A percentile compares a stretch with the other conserved stretches of the same genome.
Evolutionary conservation across 2,113 vertebrate genomes (phyloP).

Genomic region (Ivindomyrus marchei): DNA sequence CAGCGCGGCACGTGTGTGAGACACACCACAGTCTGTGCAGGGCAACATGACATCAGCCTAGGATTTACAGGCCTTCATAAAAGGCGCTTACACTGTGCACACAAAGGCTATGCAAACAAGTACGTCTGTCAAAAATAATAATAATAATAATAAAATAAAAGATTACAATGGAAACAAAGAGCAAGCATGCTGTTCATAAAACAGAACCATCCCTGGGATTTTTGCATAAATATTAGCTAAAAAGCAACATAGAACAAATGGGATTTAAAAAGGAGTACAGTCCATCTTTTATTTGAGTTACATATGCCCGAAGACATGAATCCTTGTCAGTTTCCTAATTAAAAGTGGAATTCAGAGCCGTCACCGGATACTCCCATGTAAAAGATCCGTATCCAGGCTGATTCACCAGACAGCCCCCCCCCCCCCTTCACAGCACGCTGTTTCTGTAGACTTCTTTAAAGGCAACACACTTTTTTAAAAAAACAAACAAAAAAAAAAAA

Average conservation of each 20-base stretch:
- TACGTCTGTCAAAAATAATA: background rate
- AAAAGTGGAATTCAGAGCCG: slow-evolving; percentile 21
- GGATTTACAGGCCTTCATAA: slow-evolving; percentile 3
- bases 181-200: background rate
- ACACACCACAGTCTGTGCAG: background rate
- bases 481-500: background rate
- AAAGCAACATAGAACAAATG: background rate
- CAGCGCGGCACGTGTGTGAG: background rate
- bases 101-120: background rate
- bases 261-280: background rate
- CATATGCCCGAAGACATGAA: background rate
- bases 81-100: background rate
- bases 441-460: slow-evolving; percentile 41
- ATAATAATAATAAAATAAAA: background rate
- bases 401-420: background rate
- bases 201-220: background rate
- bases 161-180: background rate
- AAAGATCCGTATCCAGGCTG: background rate
- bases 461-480: background rate
- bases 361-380: background rate
- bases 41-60: background rate
- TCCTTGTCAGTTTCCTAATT: background rate
- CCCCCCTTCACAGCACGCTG: background rate
- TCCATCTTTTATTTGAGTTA: background rate
- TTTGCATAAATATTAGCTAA: background rate